These are phyloP conservation scores for Cryptophagus acutangulus DNA, from an alignment of 2,888 invertebrate species.

Conservation along the genomic window DNA sequence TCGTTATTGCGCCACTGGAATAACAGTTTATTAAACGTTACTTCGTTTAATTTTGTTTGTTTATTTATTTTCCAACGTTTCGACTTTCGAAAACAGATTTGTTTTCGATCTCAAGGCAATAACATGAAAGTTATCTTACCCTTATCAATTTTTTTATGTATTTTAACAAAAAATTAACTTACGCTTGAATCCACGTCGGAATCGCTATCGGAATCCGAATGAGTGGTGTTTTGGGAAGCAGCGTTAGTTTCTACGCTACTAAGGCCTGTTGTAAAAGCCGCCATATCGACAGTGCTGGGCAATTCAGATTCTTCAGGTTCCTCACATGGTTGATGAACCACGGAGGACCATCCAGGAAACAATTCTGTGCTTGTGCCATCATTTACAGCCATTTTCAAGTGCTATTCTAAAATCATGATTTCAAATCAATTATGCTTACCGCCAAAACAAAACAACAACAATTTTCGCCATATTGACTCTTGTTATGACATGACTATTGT, in stretches of 20 bases:
- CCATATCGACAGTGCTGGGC: slow-evolving; percentile 63
- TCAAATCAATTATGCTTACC: slow-evolving; percentile 35
- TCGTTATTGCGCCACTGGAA: not conserved
- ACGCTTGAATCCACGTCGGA: slow-evolving; percentile 53
- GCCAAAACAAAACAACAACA: slow-evolving; percentile 37
- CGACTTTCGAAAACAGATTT: too few species aligned
- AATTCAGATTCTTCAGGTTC: slow-evolving; percentile 60
- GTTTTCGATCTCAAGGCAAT: too few species aligned
- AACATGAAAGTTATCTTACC: not conserved
- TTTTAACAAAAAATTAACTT: too few species aligned
- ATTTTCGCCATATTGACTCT: slow-evolving; percentile 30
- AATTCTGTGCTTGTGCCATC: slow-evolving; percentile 46
- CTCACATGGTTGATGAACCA: slow-evolving; percentile 55
- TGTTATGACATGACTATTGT: not conserved
- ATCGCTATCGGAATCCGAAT: slow-evolving; percentile 55
- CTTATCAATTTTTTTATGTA: too few species aligned
- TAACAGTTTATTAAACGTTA: not conserved
- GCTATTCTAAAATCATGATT: slow-evolving; percentile 12
- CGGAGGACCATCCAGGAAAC: slow-evolving; percentile 53
- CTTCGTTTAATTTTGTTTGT: too few species aligned
- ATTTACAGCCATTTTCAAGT: slow-evolving; percentile 44
- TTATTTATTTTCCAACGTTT: too few species aligned
- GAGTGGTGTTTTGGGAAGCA: slow-evolving; percentile 29
- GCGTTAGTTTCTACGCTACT: slow-evolving; percentile 37
- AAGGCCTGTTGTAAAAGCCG: slow-evolving; percentile 56